phyloP scores from a whole-genome alignment of 2,113 vertebrate species.

The Apus apus region DNA sequence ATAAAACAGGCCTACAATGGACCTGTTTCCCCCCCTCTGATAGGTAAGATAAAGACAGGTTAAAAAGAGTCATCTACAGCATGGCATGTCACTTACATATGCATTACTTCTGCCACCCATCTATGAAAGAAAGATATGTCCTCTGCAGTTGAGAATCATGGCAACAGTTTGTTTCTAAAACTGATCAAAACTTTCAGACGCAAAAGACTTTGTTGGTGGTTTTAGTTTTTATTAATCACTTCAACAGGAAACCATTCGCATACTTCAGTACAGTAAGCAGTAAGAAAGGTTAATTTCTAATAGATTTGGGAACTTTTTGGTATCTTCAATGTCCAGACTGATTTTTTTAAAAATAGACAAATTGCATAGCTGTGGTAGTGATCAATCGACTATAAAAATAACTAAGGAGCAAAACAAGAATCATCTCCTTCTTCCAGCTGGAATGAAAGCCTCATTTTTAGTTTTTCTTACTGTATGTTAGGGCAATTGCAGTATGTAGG shows the following conservation, averaged over 20 bases:
- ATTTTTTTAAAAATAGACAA: constrained; percentile 9
- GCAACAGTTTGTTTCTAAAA: background rate
- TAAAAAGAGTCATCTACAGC: background rate
- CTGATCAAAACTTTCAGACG: background rate
- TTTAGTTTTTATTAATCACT: background rate
- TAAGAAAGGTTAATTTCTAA: background rate
- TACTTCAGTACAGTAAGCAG: background rate
- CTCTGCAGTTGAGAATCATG: background rate
- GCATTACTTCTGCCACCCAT: background rate
- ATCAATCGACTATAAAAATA: constrained; percentile 14
- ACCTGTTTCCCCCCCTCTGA: background rate
- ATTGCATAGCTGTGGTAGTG: background rate
- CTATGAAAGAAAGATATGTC: background rate
- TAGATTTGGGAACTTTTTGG: background rate
- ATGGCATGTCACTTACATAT: background rate
- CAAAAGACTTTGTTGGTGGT: background rate
- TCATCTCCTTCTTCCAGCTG: background rate
- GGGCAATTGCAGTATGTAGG: background rate
- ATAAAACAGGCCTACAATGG: background rate
- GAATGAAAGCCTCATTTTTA: background rate
- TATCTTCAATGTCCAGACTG: background rate
- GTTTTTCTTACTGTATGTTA: background rate
- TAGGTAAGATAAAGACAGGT: background rate
- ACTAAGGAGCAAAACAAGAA: background rate
- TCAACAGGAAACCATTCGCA: background rate